A percentile compares a stretch with the other conserved stretches of the same genome.
Conservation (phyloP, 2,888 invertebrate species). For the Athalia rosae region DNA sequence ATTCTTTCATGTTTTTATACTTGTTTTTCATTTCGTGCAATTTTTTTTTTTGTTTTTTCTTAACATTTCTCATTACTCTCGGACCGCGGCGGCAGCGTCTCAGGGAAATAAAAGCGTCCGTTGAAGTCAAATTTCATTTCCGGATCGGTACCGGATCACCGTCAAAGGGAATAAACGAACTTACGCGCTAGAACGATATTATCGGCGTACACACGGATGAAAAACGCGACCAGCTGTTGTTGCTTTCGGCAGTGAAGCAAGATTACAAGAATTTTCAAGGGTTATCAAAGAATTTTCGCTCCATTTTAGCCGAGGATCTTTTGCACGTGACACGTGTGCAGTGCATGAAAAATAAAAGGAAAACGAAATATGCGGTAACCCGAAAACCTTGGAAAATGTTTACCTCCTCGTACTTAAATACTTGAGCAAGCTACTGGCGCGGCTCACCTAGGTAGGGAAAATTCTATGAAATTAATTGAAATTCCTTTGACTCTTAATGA, state of each 20-base stretch:
- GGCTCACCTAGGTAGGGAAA: neutral
- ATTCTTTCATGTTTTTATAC: slow-evolving; percentile 12
- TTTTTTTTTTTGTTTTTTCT: neutral
- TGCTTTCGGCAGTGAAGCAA: too few relatives aligned
- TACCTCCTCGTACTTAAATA: neutral
- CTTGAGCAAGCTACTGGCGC: too few relatives aligned
- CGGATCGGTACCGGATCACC: neutral
- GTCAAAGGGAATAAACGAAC: neutral
- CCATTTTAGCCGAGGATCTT: too few relatives aligned
- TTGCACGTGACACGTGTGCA: too few relatives aligned
- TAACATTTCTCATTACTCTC: slow-evolving; percentile 1
- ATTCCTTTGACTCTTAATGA: slow-evolving; percentile 32
- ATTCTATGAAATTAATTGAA: slow-evolving; percentile 14
- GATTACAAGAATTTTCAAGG: neutral
- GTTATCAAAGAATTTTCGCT: neutral
- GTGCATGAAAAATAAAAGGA: neutral
- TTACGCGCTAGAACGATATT: neutral
- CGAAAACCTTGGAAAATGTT: slow-evolving; percentile 7
- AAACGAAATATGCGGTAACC: neutral
- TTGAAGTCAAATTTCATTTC: neutral
- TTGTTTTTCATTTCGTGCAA: neutral
- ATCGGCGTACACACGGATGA: neutral
- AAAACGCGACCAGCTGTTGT: neutral
- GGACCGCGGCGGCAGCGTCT: neutral
- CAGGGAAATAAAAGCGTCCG: neutral